Base-by-base conservation (phyloP, 2,888 invertebrate species). In the Morpho deidamia region DNA sequence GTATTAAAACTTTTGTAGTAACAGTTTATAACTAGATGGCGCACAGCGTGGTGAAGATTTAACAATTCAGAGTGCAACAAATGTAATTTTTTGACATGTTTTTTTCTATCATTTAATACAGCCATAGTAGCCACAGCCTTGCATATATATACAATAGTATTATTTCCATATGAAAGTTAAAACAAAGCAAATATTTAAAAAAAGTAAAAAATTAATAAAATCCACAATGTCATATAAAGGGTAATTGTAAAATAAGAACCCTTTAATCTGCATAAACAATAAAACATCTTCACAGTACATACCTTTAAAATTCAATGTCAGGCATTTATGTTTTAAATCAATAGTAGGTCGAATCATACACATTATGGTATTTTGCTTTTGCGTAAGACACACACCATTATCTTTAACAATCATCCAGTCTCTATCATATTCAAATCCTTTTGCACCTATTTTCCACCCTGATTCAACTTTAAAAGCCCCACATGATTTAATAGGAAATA, bases 401-500 rank as follows among this genome's bases (percentile, higher is more conserved):
- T 93, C 91, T 67, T 94, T 95, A 7, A 97, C 92, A 57, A 99
- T 94, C 96, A 98, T 97, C 97, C 98, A 99, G 71, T 95, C 93
- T 63, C 99, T 91, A 80, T 99, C 99, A 77, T 94, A 97, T 69
- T 94, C 91, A 35, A 99, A 91, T 0, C 99, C 99, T 68, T 93
- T 93, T 0, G 81, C 68, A 9, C 93, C 94, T 51, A 98, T 78
- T 55, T 90, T 87, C 97, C 98, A 98, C 7, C 88, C 76, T 8
- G 78, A 70, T 35, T 71, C 69, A 32, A 95, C 91, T 83, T 94
- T 92, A 69, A 94, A 94, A 7, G 95, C 93, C 0, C 93, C 96
- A 80, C 98, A 98, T 0, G 98, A 98, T 85, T 98, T 98, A 7
- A 98, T 91, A 0, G 98, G 98, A 77, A 95, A 98, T 44, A 98